Base-by-base conservation (phyloP, 2,888 invertebrate species). In the Drosophila kanekoi region DNA sequence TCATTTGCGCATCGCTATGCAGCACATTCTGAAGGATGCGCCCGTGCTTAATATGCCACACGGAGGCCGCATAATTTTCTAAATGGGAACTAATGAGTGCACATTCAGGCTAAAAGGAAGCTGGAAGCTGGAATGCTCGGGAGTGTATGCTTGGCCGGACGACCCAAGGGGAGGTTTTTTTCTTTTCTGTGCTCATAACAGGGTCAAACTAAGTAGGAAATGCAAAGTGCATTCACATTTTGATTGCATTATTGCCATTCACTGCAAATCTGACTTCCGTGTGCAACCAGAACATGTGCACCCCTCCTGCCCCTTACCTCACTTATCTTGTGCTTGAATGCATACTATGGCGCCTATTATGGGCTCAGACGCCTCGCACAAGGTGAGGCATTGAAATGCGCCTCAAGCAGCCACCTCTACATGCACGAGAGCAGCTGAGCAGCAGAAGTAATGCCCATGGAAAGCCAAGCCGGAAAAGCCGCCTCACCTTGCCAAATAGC, bases 191-290 rank as follows among this genome's bases (percentile, higher is more conserved):
- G 41, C 45, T 60, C 14, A 13, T 71, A 83, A 89, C 70, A 81
- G 87, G 90, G 84, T 87, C 89, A 89, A 83, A 88, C 71, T 67
- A 64, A 84, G 89, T 65, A 76, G 90, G 86, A 86, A 86, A 87
- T 79, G 90, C 83, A 88, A 88, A 90, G 89, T 86, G 73, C 90
- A 89, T 90, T 87, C 79, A 82, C 87, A 80, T 81, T 89, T 86
- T 82, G 81, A 81, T 83, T 89, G 87, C 86, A 89, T 83, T 83
- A 83, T 87, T 83, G 72, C 79, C 64, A 65, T 69, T 77, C 35
- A 56, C 53, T 63, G 47, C 67, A 62, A 69, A 70, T 56, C 74
- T 76, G 79, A 89, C 87, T 91, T 91, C 91, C 91, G 89, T 84
- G 87, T 88, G 86, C 90, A 81, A 77, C 79, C 83, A 85, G 78